Percentiles rank a stretch among this genome's conserved stretches.
These are phyloP conservation scores for Trichonephila inaurata DNA, from an alignment of 1,140 invertebrate species.

Conservation along the genomic window DNA sequence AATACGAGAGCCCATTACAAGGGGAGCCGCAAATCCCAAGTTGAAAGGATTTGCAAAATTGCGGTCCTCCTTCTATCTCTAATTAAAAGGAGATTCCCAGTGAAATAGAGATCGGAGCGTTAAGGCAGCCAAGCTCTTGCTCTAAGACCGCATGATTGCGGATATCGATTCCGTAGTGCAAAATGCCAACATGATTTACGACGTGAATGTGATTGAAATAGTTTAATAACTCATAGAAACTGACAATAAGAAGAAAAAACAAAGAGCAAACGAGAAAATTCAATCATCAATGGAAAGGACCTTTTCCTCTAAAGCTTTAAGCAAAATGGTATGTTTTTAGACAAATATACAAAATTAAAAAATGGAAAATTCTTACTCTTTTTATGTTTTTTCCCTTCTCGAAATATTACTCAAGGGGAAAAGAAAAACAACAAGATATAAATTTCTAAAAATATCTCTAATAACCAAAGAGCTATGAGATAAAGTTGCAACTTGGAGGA, in stretches of 20 bases:
- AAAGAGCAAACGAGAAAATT: not conserved
- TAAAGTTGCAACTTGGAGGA: too few species aligned
- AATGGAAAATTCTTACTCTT: too few species aligned
- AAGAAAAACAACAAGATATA: too few species aligned
- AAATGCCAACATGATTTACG: not conserved
- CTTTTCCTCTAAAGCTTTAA: not conserved
- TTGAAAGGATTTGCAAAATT: conserved; percentile 41
- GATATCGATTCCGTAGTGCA: not conserved
- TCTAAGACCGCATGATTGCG: conserved; percentile 21
- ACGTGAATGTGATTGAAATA: conserved; percentile 11
- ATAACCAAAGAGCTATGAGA: too few species aligned
- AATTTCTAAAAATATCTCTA: too few species aligned
- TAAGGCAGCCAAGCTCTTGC: not conserved
- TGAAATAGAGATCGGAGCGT: conserved; percentile 25
- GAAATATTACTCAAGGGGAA: too few species aligned
- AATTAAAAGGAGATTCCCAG: conserved; percentile 38
- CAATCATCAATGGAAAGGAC: not conserved
- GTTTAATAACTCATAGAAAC: not conserved
- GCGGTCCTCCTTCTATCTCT: conserved; percentile 22
- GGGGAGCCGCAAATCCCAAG: conserved; percentile 36
- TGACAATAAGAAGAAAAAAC: not conserved
- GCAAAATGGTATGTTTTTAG: not conserved
- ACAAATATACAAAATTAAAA: too few species aligned
- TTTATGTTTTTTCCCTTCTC: too few species aligned
- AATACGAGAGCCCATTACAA: conserved; percentile 6